Evolutionary conservation across 2,888 invertebrate species (phyloP), one percentile per base, ranked within the genome.

Genomic region (Drosophila nr. perissopoda): DNA sequence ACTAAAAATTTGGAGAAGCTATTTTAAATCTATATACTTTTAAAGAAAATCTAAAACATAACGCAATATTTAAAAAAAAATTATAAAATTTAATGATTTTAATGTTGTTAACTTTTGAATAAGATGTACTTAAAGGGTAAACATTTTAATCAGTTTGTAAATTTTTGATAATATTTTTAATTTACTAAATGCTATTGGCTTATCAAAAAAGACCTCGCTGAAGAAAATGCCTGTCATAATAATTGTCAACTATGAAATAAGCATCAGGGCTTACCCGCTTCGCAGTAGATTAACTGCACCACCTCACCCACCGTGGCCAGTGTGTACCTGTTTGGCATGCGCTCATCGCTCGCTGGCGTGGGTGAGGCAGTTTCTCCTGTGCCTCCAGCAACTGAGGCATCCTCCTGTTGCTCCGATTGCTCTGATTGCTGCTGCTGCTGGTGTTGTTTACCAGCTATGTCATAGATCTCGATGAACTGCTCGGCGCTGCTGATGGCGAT

Each of bases 231-330:
- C 16, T 4, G 8, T 25, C 46, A 25, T 25, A 25, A 46, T 8
- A 16, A 16, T 25, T 4, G 16, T 16, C 8, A 46, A 4, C 16
- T 25, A 31, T 49, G 49, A 10, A 46, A 33, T 1, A 33, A 13
- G 0, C 18, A 6, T 29, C 8, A 51, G 25, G 16, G 16, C 80
- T 91, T 92, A 94, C 96, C 96, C 85, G 95, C 94, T 62, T 94
- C 91, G 82, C 96, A 96, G 87, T 96, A 96, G 0, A 95, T 92
- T 57, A 97, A 94, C 88, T 95, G 95, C 56, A 94, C 94, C 7
- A 96, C 96, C 83, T 95, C 94, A 79, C 96, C 96, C 1, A 96
- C 96, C 0, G 96, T 96, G 1, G 96, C 95, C 89, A 97, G 95
- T 1, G 95, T 94, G 79, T 95, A 91, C 65, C 92, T 92, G 16